Evolutionary conservation across 2,888 invertebrate species (phyloP), one percentile per base, ranked within the genome.

Genomic region (Gari tellinella): DNA sequence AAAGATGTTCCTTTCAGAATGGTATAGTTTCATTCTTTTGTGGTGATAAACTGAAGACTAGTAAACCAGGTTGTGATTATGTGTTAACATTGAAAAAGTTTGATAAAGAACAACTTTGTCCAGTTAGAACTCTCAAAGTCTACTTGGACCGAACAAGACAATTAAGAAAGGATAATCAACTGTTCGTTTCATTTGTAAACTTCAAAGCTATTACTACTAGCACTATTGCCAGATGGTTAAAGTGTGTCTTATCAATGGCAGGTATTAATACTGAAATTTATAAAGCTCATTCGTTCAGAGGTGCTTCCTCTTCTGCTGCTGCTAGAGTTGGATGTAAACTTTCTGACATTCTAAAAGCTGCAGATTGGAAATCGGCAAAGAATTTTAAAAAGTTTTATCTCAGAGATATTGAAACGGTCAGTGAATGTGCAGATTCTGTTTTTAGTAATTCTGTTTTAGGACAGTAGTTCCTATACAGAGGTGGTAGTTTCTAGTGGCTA

Each of bases 1-100:
- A 69, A 17, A 25, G 41, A 25, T 49, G 73, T 62, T 52, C 26
- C 19, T 19, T 52, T 14, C 37, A 56, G 43, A 41, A 66, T 19
- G 45, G 40, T 15, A 26, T 37, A 37, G 66, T 70, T 2, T 43
- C 48, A 1, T 70, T 70, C 58, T 55, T 56, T 37, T 63, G 70
- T 70, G 55, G 58, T 17, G 66, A n/a, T 21, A 23, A 67, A 23
- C 38, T 56, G 31, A 79, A 68, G 48, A 65, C 60, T 2, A 52
- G 67, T 10, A 56, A 53, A 23, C 49, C 53, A 31, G 57, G 57
- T 15, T 45, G 43, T 57, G 7, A 43, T n/a, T 57, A 43, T 25
- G 17, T 23, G 10, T 25, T 43, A 3, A 57, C 10, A 45, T 7
- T 57, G n/a, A 25, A 45, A 23, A 12, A 57, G 10, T 57, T n/a